Percentiles rank a stretch among this genome's conserved stretches.
These are phyloP conservation scores for Leptothorax acervorum DNA, from an alignment of 2,888 invertebrate genomes.

Conservation along the genomic window DNA sequence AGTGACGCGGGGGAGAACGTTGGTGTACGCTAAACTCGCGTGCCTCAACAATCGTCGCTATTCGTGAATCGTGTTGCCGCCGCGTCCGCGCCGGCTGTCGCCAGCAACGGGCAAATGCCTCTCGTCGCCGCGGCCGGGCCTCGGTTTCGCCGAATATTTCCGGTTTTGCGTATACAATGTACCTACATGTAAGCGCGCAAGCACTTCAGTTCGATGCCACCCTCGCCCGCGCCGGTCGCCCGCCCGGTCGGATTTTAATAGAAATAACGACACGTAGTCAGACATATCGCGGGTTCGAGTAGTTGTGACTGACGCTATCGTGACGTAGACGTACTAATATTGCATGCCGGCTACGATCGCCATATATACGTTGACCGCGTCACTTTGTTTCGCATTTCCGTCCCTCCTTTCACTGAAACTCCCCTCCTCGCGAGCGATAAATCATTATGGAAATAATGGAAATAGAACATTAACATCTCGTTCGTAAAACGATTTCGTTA, in stretches of 20 bases:
- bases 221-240: not conserved
- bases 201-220: not conserved
- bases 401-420: not conserved
- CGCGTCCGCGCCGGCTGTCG: slow-evolving; percentile 60
- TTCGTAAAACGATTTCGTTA: not conserved
- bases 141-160: slow-evolving; percentile 66
- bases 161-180: slow-evolving; percentile 36
- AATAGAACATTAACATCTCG: slow-evolving; percentile 20
- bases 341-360: slow-evolving; percentile 49
- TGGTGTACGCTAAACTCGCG: slow-evolving; percentile 56
- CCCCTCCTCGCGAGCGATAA: slow-evolving; percentile 10
- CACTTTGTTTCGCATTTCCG: slow-evolving; percentile 50
- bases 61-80: slow-evolving; percentile 40
- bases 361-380: slow-evolving; percentile 37
- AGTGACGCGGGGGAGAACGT: slow-evolving; percentile 39
- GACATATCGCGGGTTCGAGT: slow-evolving; percentile 71
- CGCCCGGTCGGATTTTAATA: slow-evolving; percentile 65
- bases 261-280: slow-evolving; percentile 74
- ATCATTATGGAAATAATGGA: slow-evolving; percentile 16
- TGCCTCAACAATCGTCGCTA: slow-evolving; percentile 62
- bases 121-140: slow-evolving; percentile 48
- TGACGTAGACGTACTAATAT: slow-evolving; percentile 69
- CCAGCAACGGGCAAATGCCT: slow-evolving; percentile 67
- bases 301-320: slow-evolving; percentile 77
- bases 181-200: not conserved